Base-by-base conservation (phyloP, 1,140 invertebrate species). In the Bursaphelenchus mucronatus region DNA sequence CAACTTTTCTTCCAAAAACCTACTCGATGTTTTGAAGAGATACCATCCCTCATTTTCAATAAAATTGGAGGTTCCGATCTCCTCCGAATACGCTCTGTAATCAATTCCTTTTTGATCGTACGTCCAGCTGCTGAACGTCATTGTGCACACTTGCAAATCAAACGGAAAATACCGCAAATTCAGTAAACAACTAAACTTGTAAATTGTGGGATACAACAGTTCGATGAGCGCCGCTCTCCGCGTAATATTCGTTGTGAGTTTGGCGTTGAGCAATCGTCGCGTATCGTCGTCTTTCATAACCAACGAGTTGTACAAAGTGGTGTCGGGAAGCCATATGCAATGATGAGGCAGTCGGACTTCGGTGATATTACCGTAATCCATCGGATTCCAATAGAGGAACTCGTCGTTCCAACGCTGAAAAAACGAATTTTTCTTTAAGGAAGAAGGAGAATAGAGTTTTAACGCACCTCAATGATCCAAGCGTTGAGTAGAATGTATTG, bases 31-130 rank as follows among this genome's bases (percentile, higher is more conserved):
- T 19, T 67, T 64, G 13, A 81, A 54, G 43, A 81, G 47, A 64
- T 67, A 80, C 77, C 77, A 79, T 61, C 79, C 77, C 51, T 79
- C 77, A 62, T 81, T 79, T 43, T 79, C 78, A 21, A 79, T 46
- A 51, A 63, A 79, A 63, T 81, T 79, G 3, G 68, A 62, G 15
- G 71, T 81, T 43, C 78, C 79, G 58, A 79, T 76, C 15, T 40
- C 69, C 17, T 81, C 69, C 17, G 71, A 70, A 55, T 81, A 74
- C 5, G 76, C 73, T 39, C 68, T 64, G 55, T 79, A 79, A 58
- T 79, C 77, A 39, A 79, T 79, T 30, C 76, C 78, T 58, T 71
- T 76, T 62, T 72, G 66, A 67, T 84, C 82, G 69, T 85, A 85
- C 0, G 82, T 82, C 84, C 84, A 85, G 17, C 52, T 58, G 56